Evolutionary conservation across 2,113 vertebrate genomes (phyloP).

Genomic region (Cinclus cinclus): DNA sequence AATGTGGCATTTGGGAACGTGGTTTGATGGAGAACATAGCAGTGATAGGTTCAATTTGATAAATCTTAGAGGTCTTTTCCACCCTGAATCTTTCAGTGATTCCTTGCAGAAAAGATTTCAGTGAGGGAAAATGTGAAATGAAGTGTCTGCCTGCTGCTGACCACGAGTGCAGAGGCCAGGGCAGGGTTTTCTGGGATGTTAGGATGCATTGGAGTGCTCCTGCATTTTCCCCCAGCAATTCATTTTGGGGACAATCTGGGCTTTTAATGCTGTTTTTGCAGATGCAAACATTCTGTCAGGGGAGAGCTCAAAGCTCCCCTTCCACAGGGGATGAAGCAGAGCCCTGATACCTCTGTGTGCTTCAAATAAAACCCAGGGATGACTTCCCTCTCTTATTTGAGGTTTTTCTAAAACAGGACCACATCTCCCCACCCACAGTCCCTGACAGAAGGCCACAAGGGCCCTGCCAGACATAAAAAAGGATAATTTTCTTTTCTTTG

Average conservation of each 20-base stretch:
- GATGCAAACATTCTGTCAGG: not conserved
- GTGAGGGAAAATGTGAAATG: no score
- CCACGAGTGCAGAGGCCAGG: no score
- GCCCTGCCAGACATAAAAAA: accelerated
- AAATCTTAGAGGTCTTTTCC: not conserved
- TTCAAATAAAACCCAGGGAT: no score
- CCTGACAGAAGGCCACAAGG: constrained; percentile 34
- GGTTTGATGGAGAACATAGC: not conserved
- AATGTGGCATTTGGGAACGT: not conserved
- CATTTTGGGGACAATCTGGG: no score
- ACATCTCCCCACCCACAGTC: not conserved
- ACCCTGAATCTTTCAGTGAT: not conserved
- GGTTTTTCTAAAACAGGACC: not conserved
- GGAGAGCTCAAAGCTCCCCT: not conserved
- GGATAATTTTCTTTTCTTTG: not conserved
- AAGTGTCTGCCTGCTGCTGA: accelerated
- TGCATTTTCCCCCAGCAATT: not conserved
- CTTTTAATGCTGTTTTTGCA: not conserved
- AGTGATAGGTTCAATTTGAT: not conserved
- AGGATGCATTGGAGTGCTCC: not conserved
- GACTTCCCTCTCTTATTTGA: not conserved
- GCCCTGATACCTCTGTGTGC: accelerated
- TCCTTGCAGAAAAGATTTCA: not conserved
- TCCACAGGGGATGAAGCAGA: not conserved
- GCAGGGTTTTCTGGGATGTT: no score